Evolutionary conservation across 2,888 invertebrate genomes (phyloP).

Genomic region (Dolomedes plantarius): DNA sequence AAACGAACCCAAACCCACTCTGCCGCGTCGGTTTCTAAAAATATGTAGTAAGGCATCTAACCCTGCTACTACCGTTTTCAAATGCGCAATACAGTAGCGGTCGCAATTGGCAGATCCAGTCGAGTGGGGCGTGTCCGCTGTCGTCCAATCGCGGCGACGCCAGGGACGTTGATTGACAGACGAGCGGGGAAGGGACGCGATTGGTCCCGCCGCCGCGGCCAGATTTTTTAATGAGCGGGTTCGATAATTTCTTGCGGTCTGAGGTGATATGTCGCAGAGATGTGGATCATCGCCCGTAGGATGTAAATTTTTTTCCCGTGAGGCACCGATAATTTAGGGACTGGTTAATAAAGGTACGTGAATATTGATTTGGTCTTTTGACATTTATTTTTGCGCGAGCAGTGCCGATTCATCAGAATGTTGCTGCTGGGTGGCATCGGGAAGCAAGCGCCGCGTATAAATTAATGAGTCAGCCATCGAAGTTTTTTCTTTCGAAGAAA

Average conservation of each 20-base stretch:
- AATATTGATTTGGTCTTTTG: conserved; percentile 34
- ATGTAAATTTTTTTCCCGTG: conserved; percentile 61
- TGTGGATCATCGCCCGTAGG: conserved; percentile 36
- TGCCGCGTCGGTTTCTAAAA: conserved; percentile 39
- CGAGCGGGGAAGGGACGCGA: conserved; percentile 20
- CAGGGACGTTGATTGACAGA: conserved; percentile 44
- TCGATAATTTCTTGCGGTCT: conserved; percentile 53
- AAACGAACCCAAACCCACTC: background rate
- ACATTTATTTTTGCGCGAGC: background rate
- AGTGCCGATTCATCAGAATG: too few species aligned
- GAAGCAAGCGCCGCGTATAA: too few species aligned
- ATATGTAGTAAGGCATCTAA: conserved; percentile 63
- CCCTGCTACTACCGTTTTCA: conserved; percentile 66
- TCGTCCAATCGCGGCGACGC: conserved; percentile 27
- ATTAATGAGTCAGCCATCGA: too few species aligned
- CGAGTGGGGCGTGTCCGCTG: conserved; percentile 31
- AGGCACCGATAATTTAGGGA: conserved; percentile 9
- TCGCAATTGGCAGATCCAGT: conserved; percentile 65
- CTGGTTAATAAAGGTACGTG: conserved; percentile 57
- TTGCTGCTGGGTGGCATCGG: too few species aligned
- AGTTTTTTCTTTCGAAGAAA: too few species aligned
- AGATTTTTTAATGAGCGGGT: conserved; percentile 61
- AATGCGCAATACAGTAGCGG: conserved; percentile 68
- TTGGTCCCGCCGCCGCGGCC: conserved; percentile 31
- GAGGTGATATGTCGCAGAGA: conserved; percentile 32